These are phyloP conservation scores for Notodonta dromedarius DNA, from an alignment of 2,888 invertebrate genomes.

Conservation along the genomic window DNA sequence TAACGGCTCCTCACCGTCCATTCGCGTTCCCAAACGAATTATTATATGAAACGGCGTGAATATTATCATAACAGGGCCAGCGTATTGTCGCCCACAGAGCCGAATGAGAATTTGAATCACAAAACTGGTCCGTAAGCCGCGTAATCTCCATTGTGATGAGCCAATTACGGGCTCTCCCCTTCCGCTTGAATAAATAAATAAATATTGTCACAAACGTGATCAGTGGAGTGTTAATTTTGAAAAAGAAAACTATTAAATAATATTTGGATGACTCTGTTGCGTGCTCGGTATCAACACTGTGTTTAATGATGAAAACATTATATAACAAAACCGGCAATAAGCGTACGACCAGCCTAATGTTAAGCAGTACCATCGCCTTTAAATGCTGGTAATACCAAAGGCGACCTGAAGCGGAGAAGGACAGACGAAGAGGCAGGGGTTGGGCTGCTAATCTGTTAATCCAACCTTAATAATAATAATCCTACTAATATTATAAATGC, in stretches of 20 bases:
- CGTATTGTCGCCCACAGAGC: slow-evolving; percentile 72
- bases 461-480: no score
- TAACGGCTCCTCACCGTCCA: slow-evolving; percentile 46
- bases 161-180: slow-evolving; percentile 82
- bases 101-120: slow-evolving; percentile 75
- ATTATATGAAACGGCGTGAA: slow-evolving; percentile 67
- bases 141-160: slow-evolving; percentile 80
- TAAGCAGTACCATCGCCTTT: no score
- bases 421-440: no score
- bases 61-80: slow-evolving; percentile 80
- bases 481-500: no score
- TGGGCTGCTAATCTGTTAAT: no score
- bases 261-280: no score
- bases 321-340: no score
- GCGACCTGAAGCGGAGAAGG: no score
- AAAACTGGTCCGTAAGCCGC: slow-evolving; percentile 75
- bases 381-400: no score
- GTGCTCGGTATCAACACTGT: no score
- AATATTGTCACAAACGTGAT: slow-evolving; percentile 65
- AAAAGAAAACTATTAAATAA: background rate
- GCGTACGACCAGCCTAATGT: no score
- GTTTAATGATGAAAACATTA: no score
- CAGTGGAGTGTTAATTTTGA: slow-evolving; percentile 44
- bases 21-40: slow-evolving; percentile 54
- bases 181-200: slow-evolving; percentile 80